These are phyloP conservation scores for Cistogaster globosa DNA, from an alignment of 2,888 invertebrate genomes.

Conservation along the genomic window DNA sequence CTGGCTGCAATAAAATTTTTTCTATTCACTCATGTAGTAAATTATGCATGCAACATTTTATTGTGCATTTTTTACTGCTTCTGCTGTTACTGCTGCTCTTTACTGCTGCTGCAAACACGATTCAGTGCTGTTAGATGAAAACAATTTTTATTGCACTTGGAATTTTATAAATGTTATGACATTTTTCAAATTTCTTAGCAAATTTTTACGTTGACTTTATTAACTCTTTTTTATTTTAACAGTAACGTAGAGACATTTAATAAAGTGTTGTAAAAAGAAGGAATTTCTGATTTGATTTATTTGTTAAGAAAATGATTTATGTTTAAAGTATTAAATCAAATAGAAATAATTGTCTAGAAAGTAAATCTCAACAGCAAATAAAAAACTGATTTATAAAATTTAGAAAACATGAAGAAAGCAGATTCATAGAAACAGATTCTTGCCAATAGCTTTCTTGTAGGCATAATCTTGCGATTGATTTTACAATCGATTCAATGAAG, in stretches of 20 bases:
- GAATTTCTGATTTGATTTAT: conserved; percentile 9
- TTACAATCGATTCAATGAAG: too few relatives aligned
- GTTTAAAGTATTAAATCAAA: too few relatives aligned
- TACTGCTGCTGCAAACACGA: background rate
- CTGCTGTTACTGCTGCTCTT: conserved; percentile 4
- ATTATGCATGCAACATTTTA: conserved; percentile 53
- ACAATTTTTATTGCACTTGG: conserved; percentile 46
- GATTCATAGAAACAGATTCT: too few relatives aligned
- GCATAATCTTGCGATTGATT: too few relatives aligned
- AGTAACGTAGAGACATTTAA: conserved; percentile 26
- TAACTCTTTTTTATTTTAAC: background rate
- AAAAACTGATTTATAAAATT: too few relatives aligned
- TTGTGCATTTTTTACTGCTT: conserved; percentile 7
- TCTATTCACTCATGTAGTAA: conserved; percentile 48
- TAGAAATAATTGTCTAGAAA: too few relatives aligned
- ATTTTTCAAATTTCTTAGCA: conserved; percentile 44
- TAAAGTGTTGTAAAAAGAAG: background rate
- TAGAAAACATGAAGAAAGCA: too few relatives aligned
- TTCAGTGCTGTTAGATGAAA: conserved; percentile 12
- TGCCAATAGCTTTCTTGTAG: too few relatives aligned
- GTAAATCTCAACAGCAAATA: too few relatives aligned
- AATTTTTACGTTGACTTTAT: conserved; percentile 25
- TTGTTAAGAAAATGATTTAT: too few relatives aligned
- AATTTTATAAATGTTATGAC: conserved; percentile 55
- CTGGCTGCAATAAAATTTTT: conserved; percentile 16